These are phyloP conservation scores for Drosophila borealis DNA, from an alignment of 2,888 invertebrate genomes.

Conservation along the genomic window DNA sequence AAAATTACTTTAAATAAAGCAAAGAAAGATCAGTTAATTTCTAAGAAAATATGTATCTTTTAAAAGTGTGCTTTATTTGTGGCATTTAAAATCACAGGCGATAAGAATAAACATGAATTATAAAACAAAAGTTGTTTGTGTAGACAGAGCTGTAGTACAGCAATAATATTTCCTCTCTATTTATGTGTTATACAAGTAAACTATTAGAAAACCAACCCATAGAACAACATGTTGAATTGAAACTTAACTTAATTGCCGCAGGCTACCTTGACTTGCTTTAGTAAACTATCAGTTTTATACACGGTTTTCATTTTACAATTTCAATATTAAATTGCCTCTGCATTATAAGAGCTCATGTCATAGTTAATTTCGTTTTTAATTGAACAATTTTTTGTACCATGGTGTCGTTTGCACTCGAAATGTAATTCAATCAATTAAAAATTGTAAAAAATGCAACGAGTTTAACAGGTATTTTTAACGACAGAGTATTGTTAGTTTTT, in stretches of 20 bases:
- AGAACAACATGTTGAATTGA: neutral
- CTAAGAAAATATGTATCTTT: too few relatives aligned
- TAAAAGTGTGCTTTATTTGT: too few relatives aligned
- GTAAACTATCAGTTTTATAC: slow-evolving; percentile 19
- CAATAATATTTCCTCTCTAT: neutral
- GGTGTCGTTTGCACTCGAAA: slow-evolving; percentile 9
- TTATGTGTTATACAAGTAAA: neutral
- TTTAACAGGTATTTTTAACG: neutral
- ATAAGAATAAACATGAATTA: too few relatives aligned
- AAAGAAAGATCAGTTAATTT: too few relatives aligned
- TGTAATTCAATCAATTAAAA: slow-evolving; percentile 30
- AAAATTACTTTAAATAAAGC: too few relatives aligned
- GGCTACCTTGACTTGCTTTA: slow-evolving; percentile 36
- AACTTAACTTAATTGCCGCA: slow-evolving; percentile 24
- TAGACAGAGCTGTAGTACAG: too few relatives aligned
- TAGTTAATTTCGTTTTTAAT: slow-evolving; percentile 10
- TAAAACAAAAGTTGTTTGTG: too few relatives aligned
- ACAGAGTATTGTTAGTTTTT: neutral
- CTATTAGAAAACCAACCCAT: neutral
- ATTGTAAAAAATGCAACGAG: neutral
- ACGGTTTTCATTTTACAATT: neutral
- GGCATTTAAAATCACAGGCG: too few relatives aligned
- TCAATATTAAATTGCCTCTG: slow-evolving; percentile 7
- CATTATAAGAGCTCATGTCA: neutral
- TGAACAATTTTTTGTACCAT: slow-evolving; percentile 2